A percentile compares a stretch with the other conserved stretches of the same genome.
Conservation (phyloP, 2,113 vertebrate genomes). For the Carlito syrichta region DNA sequence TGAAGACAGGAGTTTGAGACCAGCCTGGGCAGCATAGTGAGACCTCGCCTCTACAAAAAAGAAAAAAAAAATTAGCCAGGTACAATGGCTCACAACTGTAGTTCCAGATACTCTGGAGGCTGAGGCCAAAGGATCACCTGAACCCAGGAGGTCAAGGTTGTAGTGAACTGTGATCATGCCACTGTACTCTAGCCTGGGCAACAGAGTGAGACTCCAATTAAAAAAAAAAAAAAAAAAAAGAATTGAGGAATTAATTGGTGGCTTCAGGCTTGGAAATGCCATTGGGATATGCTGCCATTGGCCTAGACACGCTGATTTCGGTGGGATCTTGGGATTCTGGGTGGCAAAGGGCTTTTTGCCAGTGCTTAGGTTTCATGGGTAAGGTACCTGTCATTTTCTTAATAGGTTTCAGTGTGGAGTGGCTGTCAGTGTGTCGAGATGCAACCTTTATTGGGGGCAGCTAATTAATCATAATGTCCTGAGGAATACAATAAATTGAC, state of each 20-base stretch:
- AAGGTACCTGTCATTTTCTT: background rate
- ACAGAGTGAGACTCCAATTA: too few relatives aligned
- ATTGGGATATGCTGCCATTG: background rate
- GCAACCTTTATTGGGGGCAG: background rate
- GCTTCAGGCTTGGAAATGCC: background rate
- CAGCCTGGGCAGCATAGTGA: too few relatives aligned
- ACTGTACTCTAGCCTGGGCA: too few relatives aligned
- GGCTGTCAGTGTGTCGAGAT: background rate
- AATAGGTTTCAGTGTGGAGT: background rate
- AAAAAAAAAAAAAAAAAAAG: too few relatives aligned
- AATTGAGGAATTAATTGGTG: background rate
- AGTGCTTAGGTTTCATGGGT: background rate
- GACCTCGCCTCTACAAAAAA: too few relatives aligned
- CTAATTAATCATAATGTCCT: background rate
- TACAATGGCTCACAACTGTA: too few relatives aligned
- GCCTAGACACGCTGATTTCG: background rate
- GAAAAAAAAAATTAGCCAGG: too few relatives aligned
- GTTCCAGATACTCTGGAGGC: too few relatives aligned
- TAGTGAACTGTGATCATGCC: too few relatives aligned
- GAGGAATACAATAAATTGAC: background rate
- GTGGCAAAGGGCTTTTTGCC: background rate
- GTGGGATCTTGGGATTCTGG: background rate
- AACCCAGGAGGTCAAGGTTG: too few relatives aligned
- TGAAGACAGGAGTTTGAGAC: too few relatives aligned
- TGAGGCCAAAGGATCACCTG: too few relatives aligned